A percentile compares a stretch with the other conserved stretches of the same genome.
Conservation (phyloP, 1,140 invertebrate species). For the Asobara japonica region DNA sequence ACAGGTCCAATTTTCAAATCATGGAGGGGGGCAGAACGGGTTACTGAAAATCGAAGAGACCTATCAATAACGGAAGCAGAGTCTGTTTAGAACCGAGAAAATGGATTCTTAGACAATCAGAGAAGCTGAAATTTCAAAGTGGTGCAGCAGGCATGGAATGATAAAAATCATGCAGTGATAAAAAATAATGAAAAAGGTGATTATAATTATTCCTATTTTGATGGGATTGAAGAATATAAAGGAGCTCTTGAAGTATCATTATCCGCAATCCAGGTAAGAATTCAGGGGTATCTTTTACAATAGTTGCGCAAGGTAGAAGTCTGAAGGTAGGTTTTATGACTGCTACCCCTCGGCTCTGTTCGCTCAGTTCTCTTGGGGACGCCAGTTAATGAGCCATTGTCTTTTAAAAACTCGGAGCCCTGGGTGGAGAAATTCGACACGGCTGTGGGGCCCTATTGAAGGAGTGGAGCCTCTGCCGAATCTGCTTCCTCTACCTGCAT, state of each 20-base stretch:
- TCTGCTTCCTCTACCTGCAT: background rate
- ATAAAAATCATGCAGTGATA: too few relatives aligned
- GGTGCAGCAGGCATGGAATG: too few relatives aligned
- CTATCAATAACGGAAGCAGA: too few relatives aligned
- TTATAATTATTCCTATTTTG: background rate
- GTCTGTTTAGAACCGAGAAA: too few relatives aligned
- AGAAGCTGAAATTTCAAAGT: too few relatives aligned
- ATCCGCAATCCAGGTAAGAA: background rate
- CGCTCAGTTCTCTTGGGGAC: background rate
- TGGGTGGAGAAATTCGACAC: background rate
- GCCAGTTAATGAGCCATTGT: constrained; percentile 4
- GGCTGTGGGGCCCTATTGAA: background rate
- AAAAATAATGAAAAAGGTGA: too few relatives aligned
- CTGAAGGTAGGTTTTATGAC: background rate
- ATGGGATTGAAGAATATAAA: background rate
- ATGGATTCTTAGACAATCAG: too few relatives aligned
- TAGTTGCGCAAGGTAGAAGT: background rate
- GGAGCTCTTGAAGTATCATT: background rate
- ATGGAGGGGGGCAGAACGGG: too few relatives aligned
- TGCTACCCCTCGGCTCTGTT: background rate
- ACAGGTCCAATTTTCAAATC: too few relatives aligned
- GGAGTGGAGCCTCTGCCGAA: background rate
- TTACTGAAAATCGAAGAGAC: too few relatives aligned
- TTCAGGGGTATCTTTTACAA: constrained; percentile 2
- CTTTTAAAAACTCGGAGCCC: background rate